A percentile compares a stretch with the other conserved stretches of the same genome.
These are phyloP conservation scores for Rallus crepitans DNA, from an alignment of 2,797 vertebrate species.

Conservation along the genomic window DNA sequence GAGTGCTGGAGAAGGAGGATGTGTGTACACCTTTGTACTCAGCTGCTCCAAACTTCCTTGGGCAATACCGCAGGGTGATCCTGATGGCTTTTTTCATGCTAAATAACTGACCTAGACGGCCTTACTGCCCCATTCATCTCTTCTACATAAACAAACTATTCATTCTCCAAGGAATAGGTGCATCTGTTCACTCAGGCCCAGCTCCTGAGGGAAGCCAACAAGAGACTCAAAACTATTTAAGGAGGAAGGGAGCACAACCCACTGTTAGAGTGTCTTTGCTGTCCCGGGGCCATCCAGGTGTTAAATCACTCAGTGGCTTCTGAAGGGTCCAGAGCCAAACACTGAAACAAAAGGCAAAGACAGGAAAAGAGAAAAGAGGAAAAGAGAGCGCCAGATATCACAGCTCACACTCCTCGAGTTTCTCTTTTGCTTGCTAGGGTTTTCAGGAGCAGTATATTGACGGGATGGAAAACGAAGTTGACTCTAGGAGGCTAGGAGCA, in stretches of 20 bases:
- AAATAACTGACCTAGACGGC: conserved; percentile 67
- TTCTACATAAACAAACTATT: conserved; percentile 66
- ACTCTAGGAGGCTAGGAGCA: conserved; percentile 44
- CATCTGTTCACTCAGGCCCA: conserved; percentile 39
- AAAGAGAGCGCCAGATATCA: conserved; percentile 23
- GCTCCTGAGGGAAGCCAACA: conserved; percentile 49
- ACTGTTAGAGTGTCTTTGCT: conserved; percentile 5
- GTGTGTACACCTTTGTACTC: conserved; percentile 64
- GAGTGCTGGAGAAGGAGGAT: neutral
- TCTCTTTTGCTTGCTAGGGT: neutral
- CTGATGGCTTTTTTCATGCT: conserved; percentile 69
- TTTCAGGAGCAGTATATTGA: conserved; percentile 31
- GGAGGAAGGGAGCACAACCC: conserved; percentile 21
- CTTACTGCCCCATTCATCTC: conserved; percentile 66
- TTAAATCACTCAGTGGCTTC: conserved; percentile 56
- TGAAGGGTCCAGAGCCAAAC: conserved; percentile 7
- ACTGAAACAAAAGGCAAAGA: conserved; percentile 45
- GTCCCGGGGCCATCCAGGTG: conserved; percentile 64
- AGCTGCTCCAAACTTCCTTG: conserved; percentile 39
- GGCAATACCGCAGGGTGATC: conserved; percentile 33
- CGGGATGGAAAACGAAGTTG: conserved; percentile 25
- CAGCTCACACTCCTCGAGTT: neutral
- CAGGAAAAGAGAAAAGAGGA: neutral
- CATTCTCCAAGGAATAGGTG: conserved; percentile 60
- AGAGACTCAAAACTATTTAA: conserved; percentile 31